Percentiles rank a stretch among this genome's conserved stretches.
These are phyloP conservation scores for Lanius ludovicianus DNA, from an alignment of 2,113 vertebrate species.

Conservation along the genomic window DNA sequence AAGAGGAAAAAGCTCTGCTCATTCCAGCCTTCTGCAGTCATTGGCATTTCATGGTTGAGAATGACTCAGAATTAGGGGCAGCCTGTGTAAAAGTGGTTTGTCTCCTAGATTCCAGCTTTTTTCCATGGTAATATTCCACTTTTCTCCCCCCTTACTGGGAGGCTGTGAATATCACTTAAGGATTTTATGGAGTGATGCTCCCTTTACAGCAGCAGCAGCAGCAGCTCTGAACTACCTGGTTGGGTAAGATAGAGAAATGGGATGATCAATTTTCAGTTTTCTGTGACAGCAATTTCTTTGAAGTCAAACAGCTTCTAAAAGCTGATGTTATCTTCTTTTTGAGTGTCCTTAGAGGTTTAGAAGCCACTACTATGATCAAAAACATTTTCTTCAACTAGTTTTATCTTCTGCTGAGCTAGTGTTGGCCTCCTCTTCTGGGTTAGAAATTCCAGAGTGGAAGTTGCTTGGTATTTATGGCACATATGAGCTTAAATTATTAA, in stretches of 20 bases:
- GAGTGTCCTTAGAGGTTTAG: not conserved
- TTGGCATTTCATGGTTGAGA: fast-evolving
- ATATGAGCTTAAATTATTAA: not conserved
- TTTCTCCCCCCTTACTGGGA: fast-evolving
- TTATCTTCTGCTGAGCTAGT: not conserved
- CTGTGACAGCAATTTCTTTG: not conserved
- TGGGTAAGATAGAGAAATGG: not conserved
- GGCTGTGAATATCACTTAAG: not conserved
- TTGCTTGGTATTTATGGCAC: not conserved
- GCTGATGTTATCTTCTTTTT: not conserved
- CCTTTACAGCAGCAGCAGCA: not conserved
- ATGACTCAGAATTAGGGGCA: not conserved
- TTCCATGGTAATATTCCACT: not conserved
- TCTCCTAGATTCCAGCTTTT: not conserved
- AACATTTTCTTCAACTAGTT: not conserved
- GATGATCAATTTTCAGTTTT: not conserved
- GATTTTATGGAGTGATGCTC: not conserved
- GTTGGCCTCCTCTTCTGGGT: not conserved
- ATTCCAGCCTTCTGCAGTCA: not conserved
- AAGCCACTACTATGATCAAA: not conserved
- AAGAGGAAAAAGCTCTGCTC: not conserved
- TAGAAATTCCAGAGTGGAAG: not conserved
- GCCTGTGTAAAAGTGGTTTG: not conserved
- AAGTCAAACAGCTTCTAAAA: not conserved
- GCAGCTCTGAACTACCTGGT: not conserved